Conservation (phyloP, 1,140 invertebrate species). For the Holcopasites calliopsidis region DNA sequence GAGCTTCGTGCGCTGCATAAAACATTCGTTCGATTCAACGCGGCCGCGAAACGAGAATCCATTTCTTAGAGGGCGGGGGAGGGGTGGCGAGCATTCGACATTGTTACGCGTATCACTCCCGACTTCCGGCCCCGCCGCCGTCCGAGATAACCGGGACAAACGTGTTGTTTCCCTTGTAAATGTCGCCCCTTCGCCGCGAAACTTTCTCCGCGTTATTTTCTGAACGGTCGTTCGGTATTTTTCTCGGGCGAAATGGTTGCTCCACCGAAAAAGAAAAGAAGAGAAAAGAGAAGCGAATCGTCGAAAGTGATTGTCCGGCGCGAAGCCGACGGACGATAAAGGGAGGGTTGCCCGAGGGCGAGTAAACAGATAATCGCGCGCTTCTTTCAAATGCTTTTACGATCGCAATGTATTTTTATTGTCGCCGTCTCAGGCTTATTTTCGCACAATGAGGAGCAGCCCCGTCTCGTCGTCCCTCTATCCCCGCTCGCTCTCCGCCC, state of each 20-base stretch:
- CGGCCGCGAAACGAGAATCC: constrained; percentile 45
- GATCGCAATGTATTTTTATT: constrained; percentile 3
- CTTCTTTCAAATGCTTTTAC: constrained; percentile 15
- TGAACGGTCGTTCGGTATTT: too few species aligned
- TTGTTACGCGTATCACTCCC: constrained; percentile 52
- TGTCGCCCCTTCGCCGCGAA: neutral
- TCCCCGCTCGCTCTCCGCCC: neutral
- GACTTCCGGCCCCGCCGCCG: constrained; percentile 30
- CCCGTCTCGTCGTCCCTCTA: neutral
- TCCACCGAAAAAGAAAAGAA: too few species aligned
- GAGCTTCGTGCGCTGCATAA: constrained; percentile 52
- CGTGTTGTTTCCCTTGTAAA: neutral
- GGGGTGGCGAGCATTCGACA: too few species aligned
- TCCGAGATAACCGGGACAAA: constrained; percentile 44
- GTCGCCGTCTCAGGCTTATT: neutral
- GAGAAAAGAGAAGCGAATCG: neutral
- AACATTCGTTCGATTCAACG: constrained; percentile 51
- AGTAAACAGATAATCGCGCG: constrained; percentile 10
- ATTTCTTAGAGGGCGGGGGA: constrained; percentile 42
- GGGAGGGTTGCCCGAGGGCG: neutral
- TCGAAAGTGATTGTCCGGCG: neutral
- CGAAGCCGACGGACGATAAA: neutral
- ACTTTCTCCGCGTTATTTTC: neutral
- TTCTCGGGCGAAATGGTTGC: too few species aligned
- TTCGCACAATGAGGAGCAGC: constrained; percentile 9